Conservation (phyloP, 1,140 invertebrate genomes). For the Drusus annulatus region DNA sequence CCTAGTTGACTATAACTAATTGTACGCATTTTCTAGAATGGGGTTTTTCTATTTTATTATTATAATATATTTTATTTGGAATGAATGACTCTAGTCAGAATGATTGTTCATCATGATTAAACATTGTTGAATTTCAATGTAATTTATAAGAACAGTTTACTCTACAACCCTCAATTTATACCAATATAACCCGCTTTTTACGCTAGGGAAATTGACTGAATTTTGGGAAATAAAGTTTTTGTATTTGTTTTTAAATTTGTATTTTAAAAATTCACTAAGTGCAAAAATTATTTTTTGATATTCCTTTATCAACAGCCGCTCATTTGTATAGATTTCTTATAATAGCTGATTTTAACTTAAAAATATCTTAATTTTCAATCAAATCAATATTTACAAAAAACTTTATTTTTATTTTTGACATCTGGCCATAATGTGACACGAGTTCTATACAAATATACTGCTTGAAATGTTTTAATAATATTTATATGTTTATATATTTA, state of each 20-base stretch:
- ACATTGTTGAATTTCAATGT: neutral
- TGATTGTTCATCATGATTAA: neutral
- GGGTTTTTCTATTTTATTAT: no score
- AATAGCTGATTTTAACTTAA: neutral
- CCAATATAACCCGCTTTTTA: neutral
- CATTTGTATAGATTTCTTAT: neutral
- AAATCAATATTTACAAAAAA: no score
- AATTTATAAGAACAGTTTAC: no score
- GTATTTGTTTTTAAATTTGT: neutral
- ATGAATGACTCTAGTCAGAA: constrained; percentile 17
- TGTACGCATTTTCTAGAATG: no score
- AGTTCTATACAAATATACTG: no score
- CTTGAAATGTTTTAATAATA: no score
- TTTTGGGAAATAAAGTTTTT: neutral
- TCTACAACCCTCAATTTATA: no score
- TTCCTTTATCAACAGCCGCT: constrained; percentile 2
- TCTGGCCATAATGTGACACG: no score
- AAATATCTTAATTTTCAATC: no score
- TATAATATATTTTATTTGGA: neutral
- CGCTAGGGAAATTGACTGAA: neutral
- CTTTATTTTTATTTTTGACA: no score
- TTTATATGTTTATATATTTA: no score
- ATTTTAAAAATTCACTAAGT: neutral
- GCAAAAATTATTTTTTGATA: neutral
- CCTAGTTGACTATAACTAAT: no score